Conservation (phyloP, 2,797 vertebrate genomes). For the Erpetoichthys calabaricus region DNA sequence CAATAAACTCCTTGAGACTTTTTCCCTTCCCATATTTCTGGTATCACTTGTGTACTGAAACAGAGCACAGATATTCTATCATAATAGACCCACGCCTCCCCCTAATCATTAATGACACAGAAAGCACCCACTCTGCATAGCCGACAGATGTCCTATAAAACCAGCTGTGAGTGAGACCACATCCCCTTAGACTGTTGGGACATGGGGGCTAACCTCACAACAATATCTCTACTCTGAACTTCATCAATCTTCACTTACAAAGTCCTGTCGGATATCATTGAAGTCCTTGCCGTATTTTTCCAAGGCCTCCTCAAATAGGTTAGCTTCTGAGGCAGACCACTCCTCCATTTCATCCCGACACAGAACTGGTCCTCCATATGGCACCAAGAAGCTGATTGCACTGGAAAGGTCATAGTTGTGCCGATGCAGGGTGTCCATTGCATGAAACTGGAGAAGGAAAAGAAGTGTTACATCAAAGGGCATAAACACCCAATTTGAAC, state of each 20-base stretch:
- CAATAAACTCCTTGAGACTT: too few species aligned
- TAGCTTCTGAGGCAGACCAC: slow-evolving; percentile 92
- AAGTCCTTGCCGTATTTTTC: slow-evolving; percentile 98
- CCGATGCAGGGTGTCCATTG: slow-evolving; percentile 88
- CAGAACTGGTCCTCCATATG: slow-evolving; percentile 81
- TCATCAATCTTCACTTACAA: slow-evolving; percentile 58
- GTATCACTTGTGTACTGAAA: too few species aligned
- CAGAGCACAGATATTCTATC: too few species aligned
- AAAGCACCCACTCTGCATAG: too few species aligned
- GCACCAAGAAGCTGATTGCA: slow-evolving; percentile 80
- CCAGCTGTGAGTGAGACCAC: slow-evolving; percentile 21
- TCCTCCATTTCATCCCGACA: slow-evolving; percentile 96
- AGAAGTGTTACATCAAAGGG: background rate
- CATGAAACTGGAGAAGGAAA: slow-evolving; percentile 65
- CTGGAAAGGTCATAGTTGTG: slow-evolving; percentile 85
- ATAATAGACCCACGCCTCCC: too few species aligned
- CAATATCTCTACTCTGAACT: slow-evolving; percentile 4
- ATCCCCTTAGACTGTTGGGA: slow-evolving; percentile 7
- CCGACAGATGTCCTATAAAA: slow-evolving; percentile 13
- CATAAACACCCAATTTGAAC: too few species aligned
- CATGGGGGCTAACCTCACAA: too few species aligned
- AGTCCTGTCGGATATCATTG: slow-evolving; percentile 96
- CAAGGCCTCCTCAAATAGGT: slow-evolving; percentile 87
- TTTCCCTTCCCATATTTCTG: too few species aligned
- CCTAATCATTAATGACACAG: too few species aligned